phyloP scores from a whole-genome alignment of 2,113 vertebrate species.

The Dryoscopus gambensis region DNA sequence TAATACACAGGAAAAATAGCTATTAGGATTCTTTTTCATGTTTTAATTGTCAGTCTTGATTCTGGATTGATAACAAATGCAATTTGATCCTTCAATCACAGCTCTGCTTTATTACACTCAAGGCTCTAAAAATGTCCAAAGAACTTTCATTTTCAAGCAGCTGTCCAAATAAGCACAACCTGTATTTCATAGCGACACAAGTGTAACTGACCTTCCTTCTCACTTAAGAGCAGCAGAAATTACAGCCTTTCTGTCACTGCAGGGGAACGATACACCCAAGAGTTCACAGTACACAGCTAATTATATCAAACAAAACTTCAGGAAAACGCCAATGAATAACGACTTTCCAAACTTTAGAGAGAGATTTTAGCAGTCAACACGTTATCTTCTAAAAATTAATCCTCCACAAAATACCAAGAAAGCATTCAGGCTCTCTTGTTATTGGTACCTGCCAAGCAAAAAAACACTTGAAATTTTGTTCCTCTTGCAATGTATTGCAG shows the following conservation, averaged over 20 bases:
- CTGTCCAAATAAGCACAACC: constrained; percentile 6
- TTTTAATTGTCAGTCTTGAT: constrained; percentile 48
- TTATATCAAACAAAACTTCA: background rate
- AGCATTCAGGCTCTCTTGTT: background rate
- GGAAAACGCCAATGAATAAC: background rate
- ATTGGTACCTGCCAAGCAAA: constrained; percentile 17
- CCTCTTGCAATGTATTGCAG: background rate
- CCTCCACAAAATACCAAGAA: background rate
- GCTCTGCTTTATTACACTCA: constrained; percentile 44
- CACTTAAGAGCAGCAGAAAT: background rate
- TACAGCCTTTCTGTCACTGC: background rate
- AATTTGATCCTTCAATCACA: constrained; percentile 62
- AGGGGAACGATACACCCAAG: background rate
- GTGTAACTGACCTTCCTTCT: background rate
- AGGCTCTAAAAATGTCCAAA: constrained; percentile 54
- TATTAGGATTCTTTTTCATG: constrained; percentile 52
- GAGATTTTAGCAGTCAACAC: background rate
- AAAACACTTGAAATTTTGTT: background rate
- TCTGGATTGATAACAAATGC: constrained; percentile 6
- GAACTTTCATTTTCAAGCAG: constrained; percentile 54
- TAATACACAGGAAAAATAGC: background rate
- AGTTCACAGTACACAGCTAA: background rate
- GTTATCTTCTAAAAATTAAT: background rate
- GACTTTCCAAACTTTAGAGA: background rate
- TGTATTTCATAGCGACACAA: constrained; percentile 15